Conservation (phyloP, 2,113 vertebrate genomes). For the Cryptotis parvus region DNA sequence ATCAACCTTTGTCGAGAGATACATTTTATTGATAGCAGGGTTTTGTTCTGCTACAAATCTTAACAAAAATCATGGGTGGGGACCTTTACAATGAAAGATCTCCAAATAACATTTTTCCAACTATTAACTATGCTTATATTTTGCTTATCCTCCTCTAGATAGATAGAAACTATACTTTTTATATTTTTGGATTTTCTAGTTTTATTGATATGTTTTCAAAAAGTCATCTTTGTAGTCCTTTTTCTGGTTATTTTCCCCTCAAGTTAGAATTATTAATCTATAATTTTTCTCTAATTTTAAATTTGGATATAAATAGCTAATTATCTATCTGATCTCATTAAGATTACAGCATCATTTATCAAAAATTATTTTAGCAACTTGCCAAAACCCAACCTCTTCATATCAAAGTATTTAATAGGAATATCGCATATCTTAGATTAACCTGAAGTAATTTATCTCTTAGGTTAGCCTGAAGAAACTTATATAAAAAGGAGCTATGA, state of each 20-base stretch:
- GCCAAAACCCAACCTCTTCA: not conserved
- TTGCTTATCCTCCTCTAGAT: not conserved
- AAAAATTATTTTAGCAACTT: not conserved
- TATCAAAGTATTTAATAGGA: not conserved
- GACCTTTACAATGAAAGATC: not conserved
- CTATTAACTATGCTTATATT: not conserved
- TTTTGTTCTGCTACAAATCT: too few relatives aligned
- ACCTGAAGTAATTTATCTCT: slow-evolving; percentile 16
- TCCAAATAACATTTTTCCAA: not conserved
- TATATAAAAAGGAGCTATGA: not conserved
- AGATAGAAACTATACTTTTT: not conserved
- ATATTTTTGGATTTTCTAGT: not conserved
- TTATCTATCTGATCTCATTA: slow-evolving; percentile 9
- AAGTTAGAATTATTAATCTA: slow-evolving; percentile 29
- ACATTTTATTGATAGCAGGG: too few relatives aligned
- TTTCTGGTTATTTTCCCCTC: not conserved
- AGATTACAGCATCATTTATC: not conserved
- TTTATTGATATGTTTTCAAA: not conserved
- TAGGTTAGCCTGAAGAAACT: slow-evolving; percentile 2
- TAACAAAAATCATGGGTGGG: not conserved
- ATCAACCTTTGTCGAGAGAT: too few relatives aligned
- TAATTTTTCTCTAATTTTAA: not conserved
- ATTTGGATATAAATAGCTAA: not conserved
- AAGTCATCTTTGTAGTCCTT: not conserved
- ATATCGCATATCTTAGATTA: slow-evolving; percentile 21